Evolutionary conservation across 2,888 invertebrate genomes (phyloP).

Genomic region (Limnephilus rhombicus): DNA sequence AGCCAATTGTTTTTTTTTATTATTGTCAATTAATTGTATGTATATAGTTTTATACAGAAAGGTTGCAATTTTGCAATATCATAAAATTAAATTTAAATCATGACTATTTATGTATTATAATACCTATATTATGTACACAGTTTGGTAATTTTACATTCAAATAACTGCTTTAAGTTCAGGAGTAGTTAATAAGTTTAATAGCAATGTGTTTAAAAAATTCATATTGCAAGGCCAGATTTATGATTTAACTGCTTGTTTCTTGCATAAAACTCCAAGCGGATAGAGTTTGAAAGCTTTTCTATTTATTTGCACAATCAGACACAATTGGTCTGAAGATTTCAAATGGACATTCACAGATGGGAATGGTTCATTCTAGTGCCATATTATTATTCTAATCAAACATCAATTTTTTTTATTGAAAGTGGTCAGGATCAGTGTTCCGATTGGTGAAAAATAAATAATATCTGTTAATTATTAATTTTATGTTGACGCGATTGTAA

Average conservation of each 20-base stretch:
- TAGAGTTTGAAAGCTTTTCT: background rate
- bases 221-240: background rate
- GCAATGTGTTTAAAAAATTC: background rate
- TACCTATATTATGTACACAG: too few relatives aligned
- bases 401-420: background rate
- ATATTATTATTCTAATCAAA: background rate
- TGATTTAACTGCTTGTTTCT: background rate
- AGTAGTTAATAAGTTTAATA: background rate
- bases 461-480: background rate
- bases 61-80: background rate
- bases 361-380: conserved; percentile 1
- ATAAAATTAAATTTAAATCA: background rate
- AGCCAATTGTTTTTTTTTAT: background rate
- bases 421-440: background rate
- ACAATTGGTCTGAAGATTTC: background rate
- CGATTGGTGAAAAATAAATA: background rate
- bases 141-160: too few relatives aligned
- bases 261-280: background rate
- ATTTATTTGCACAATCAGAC: background rate
- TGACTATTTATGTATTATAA: background rate
- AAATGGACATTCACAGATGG: background rate
- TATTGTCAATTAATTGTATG: background rate
- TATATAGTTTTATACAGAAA: background rate
- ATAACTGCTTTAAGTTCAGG: background rate
- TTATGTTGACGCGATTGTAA: background rate